phyloP scores from a whole-genome alignment of 2,888 invertebrate species.

The Escarpia spicata region DNA sequence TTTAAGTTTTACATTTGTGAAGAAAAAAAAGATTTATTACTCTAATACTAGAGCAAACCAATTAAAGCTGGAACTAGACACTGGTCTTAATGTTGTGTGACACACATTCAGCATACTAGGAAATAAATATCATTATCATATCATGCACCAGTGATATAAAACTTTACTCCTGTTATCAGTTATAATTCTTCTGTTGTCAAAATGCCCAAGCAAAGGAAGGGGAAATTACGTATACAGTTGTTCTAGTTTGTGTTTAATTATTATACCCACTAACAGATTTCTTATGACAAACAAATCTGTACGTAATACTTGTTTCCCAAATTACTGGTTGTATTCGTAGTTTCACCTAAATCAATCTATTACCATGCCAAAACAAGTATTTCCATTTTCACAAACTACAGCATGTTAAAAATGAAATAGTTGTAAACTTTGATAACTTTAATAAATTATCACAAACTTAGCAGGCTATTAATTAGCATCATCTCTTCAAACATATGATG shows the following conservation, averaged over 20 bases:
- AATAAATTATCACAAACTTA: neutral
- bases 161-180: neutral
- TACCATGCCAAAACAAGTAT: neutral
- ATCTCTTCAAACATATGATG: neutral
- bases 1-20: neutral
- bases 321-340: neutral
- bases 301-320: too few species aligned
- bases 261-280: too few species aligned
- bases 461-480: neutral
- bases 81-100: neutral
- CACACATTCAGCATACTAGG: neutral
- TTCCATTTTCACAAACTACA: neutral
- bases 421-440: neutral
- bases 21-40: neutral
- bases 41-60: neutral
- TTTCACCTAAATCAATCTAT: neutral
- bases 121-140: neutral
- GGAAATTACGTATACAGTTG: too few species aligned
- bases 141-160: neutral
- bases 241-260: too few species aligned
- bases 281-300: too few species aligned
- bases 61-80: neutral
- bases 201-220: neutral
- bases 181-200: neutral
- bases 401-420: neutral